phyloP scores from a whole-genome alignment of 2,113 vertebrate species.

The Nicator chloris region DNA sequence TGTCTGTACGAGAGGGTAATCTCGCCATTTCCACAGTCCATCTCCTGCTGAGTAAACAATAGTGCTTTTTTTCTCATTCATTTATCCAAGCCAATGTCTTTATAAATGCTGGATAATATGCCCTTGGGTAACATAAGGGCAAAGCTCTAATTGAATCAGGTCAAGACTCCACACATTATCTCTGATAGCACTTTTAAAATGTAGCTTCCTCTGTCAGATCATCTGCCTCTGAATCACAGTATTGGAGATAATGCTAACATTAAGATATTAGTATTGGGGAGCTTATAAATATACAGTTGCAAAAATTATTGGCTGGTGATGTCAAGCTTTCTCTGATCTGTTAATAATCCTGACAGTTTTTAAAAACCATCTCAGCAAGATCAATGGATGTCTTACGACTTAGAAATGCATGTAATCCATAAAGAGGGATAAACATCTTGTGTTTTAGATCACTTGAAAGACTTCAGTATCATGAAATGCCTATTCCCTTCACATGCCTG shows the following conservation, averaged over 20 bases:
- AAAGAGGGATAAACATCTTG: not conserved
- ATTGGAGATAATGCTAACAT: slow-evolving; percentile 38
- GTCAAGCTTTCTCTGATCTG: slow-evolving; percentile 47
- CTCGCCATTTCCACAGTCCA: slow-evolving; percentile 42
- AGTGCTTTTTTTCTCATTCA: slow-evolving; percentile 5
- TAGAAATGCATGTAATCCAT: not conserved
- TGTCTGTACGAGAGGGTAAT: not conserved
- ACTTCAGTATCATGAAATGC: not conserved
- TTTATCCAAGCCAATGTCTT: slow-evolving; percentile 53
- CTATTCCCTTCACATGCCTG: not conserved
- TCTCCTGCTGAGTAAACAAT: slow-evolving; percentile 62
- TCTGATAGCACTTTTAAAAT: slow-evolving; percentile 60
- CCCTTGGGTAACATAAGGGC: slow-evolving; percentile 39
- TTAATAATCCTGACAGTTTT: slow-evolving; percentile 53
- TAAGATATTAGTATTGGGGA: slow-evolving; percentile 15
- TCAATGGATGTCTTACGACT: slow-evolving; percentile 8
- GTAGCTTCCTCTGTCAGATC: slow-evolving; percentile 47
- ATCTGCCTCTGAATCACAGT: slow-evolving; percentile 29
- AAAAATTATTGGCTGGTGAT: slow-evolving; percentile 48
- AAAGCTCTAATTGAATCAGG: slow-evolving; percentile 60
- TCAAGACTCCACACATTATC: slow-evolving; percentile 56
- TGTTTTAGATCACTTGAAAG: not conserved
- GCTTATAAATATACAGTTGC: slow-evolving; percentile 22
- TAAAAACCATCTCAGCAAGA: slow-evolving; percentile 23
- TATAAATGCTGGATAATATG: slow-evolving; percentile 59